A percentile compares a stretch with the other conserved stretches of the same genome.
These are phyloP conservation scores for Paedocypris sp. DNA, from an alignment of 2,113 vertebrate species.

Conservation along the genomic window DNA sequence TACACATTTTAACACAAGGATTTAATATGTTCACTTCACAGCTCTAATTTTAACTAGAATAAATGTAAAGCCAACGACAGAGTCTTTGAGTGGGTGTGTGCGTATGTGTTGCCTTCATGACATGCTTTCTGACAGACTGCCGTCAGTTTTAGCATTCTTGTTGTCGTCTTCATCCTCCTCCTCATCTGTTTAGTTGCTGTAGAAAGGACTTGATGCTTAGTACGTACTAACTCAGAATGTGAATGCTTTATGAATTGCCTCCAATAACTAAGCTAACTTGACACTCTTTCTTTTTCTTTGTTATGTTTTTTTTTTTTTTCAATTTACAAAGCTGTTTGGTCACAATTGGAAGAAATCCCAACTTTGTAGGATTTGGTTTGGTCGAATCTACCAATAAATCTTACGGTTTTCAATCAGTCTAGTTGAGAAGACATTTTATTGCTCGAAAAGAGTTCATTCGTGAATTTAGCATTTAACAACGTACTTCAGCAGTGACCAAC, in stretches of 20 bases:
- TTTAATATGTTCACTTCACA: too few relatives aligned
- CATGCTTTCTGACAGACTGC: too few relatives aligned
- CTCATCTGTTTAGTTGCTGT: background rate
- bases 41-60: too few relatives aligned
- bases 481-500: background rate
- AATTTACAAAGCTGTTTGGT: background rate
- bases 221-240: constrained; percentile 6
- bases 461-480: background rate
- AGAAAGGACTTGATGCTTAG: background rate
- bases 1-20: too few relatives aligned
- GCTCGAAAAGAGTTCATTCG: background rate
- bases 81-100: constrained; percentile 37
- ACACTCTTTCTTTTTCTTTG: too few relatives aligned
- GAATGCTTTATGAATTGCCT: background rate
- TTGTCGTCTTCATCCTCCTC: background rate
- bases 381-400: background rate
- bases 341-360: background rate
- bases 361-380: background rate
- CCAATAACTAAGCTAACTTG: too few relatives aligned
- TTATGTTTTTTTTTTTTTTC: too few relatives aligned
- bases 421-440: constrained; percentile 17
- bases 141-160: too few relatives aligned
- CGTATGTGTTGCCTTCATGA: too few relatives aligned
- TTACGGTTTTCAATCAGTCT: background rate
- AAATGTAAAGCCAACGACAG: too few relatives aligned